Percentiles rank a stretch among this genome's conserved stretches.
Conservation (phyloP, 2,888 invertebrate genomes). For the Xanthia togata region DNA sequence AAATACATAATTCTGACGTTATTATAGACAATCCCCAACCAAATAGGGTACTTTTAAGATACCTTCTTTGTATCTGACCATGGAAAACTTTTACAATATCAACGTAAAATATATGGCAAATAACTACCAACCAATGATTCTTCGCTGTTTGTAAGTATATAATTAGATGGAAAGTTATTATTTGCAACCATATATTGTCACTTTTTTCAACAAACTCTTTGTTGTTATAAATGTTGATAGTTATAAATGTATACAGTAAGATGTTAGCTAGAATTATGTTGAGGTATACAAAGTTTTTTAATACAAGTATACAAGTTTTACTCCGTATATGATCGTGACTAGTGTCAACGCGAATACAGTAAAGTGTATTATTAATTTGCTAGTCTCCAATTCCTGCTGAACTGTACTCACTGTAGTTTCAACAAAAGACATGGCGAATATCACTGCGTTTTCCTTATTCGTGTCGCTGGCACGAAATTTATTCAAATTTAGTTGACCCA, state of each 20-base stretch:
- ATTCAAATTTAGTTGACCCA: neutral
- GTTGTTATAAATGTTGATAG: neutral
- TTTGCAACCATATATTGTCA: too few species aligned
- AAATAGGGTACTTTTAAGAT: conserved; percentile 1
- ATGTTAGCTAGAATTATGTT: conserved; percentile 1
- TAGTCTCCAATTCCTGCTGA: too few species aligned
- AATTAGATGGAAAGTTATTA: neutral
- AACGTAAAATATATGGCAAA: neutral
- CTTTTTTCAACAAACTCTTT: too few species aligned
- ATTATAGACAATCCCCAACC: neutral
- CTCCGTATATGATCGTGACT: too few species aligned
- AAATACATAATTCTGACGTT: neutral
- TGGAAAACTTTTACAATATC: neutral
- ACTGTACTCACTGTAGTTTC: neutral
- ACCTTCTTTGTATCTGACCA: neutral
- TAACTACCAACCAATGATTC: neutral
- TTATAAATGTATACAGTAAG: neutral
- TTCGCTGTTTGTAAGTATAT: neutral
- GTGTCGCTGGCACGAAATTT: neutral
- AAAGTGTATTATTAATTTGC: too few species aligned
- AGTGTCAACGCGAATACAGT: too few species aligned
- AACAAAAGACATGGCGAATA: neutral
- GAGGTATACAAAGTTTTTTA: conserved; percentile 1
- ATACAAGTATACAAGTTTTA: too few species aligned
- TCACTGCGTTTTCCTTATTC: neutral